Conservation (phyloP, 2,797 vertebrate species). For the Cyclura pinguis region DNA sequence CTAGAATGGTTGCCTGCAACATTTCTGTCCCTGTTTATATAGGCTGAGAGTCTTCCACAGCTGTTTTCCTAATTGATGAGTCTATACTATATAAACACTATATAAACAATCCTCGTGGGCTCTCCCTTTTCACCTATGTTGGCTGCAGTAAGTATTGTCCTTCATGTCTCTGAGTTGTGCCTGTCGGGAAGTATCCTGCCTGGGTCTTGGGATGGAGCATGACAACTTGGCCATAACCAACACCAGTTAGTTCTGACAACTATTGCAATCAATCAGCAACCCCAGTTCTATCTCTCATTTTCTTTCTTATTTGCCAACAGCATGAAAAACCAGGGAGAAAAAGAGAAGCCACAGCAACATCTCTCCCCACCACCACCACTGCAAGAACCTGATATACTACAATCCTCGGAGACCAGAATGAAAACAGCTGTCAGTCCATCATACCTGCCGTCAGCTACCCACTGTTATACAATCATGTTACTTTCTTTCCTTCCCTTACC, state of each 20-base stretch:
- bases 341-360: not conserved
- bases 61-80: too few species aligned
- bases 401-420: not conserved
- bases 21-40: too few species aligned
- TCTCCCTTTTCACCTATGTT: too few species aligned
- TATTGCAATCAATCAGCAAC: not conserved
- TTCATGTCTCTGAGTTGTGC: too few species aligned
- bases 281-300: not conserved
- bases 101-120: too few species aligned
- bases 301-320: not conserved
- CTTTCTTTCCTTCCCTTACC: not conserved
- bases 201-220: too few species aligned
- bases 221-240: not conserved
- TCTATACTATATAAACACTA: too few species aligned
- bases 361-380: not conserved
- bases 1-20: too few species aligned
- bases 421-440: not conserved
- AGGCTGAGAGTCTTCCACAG: too few species aligned
- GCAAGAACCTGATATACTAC: not conserved
- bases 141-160: too few species aligned
- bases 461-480: not conserved
- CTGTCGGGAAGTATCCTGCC: too few species aligned
- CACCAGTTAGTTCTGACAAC: not conserved
- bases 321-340: not conserved
- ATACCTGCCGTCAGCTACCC: not conserved